These are phyloP conservation scores for Drosophila pruinosa DNA, from an alignment of 1,140 invertebrate genomes.

Conservation along the genomic window DNA sequence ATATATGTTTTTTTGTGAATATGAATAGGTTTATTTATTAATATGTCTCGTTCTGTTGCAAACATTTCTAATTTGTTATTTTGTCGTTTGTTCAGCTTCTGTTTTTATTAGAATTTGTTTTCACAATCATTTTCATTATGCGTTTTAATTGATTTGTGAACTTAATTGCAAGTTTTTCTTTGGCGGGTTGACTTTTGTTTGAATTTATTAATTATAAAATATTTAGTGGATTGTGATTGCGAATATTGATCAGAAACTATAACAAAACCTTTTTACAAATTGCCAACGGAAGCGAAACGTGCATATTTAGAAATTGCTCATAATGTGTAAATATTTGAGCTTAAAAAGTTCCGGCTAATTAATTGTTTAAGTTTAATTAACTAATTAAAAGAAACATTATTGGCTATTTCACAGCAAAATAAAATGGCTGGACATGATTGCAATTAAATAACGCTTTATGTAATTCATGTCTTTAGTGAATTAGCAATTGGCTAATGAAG, in stretches of 20 bases:
- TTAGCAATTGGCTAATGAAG: not conserved
- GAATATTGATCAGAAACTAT: slow-evolving; percentile 55
- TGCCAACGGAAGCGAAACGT: slow-evolving; percentile 43
- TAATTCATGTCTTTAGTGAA: slow-evolving; percentile 1
- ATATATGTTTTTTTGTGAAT: not conserved
- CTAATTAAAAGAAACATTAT: slow-evolving; percentile 48
- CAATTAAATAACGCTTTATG: slow-evolving; percentile 25
- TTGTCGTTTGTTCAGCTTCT: slow-evolving; percentile 19
- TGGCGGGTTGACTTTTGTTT: slow-evolving; percentile 72
- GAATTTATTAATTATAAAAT: slow-evolving; percentile 61
- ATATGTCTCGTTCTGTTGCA: slow-evolving; percentile 24
- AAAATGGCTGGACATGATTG: slow-evolving; percentile 3
- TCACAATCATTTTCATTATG: slow-evolving; percentile 42
- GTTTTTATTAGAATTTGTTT: slow-evolving; percentile 32
- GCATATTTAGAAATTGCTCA: slow-evolving; percentile 8
- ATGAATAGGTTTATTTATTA: not conserved
- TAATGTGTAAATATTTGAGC: not conserved
- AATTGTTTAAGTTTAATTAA: slow-evolving; percentile 70
- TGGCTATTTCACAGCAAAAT: slow-evolving; percentile 12
- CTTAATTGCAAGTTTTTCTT: slow-evolving; percentile 58
- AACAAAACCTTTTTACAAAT: slow-evolving; percentile 39
- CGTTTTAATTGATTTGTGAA: slow-evolving; percentile 50
- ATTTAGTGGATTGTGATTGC: slow-evolving; percentile 31
- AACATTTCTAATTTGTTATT: slow-evolving; percentile 31
- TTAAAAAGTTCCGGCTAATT: slow-evolving; percentile 46